Conservation (phyloP, 2,797 vertebrate genomes). For the Lacerta viridis region DNA sequence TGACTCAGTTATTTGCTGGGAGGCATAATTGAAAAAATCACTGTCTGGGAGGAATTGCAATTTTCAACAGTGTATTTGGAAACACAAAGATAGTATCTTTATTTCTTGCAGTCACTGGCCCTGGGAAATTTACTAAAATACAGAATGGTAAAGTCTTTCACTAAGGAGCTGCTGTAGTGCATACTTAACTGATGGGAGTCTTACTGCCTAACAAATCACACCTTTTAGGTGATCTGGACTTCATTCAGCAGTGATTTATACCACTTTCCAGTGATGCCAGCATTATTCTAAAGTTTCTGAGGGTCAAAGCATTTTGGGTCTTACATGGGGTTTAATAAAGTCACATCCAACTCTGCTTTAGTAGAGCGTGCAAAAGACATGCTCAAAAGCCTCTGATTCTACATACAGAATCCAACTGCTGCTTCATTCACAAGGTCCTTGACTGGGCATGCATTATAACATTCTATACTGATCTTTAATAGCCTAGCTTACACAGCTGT, state of each 20-base stretch:
- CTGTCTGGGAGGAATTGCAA: not conserved
- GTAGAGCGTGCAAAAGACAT: not conserved
- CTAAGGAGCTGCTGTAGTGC: not conserved
- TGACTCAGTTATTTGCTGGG: conserved; percentile 42
- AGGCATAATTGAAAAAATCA: conserved; percentile 30
- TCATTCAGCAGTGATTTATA: not conserved
- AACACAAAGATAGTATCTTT: not conserved
- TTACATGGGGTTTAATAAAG: not conserved
- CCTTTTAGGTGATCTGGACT: not conserved
- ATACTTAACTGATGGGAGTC: not conserved
- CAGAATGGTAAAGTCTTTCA: not conserved
- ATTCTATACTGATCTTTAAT: not conserved
- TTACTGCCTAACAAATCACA: not conserved
- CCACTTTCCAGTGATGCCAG: not conserved
- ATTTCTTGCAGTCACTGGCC: not conserved
- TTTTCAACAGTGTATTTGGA: not conserved
- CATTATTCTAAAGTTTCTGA: not conserved
- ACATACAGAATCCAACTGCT: too few species aligned
- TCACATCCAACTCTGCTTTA: not conserved
- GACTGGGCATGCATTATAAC: not conserved
- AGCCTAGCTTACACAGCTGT: not conserved
- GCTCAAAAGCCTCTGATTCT: not conserved
- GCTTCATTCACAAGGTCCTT: not conserved
- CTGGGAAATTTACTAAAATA: not conserved
- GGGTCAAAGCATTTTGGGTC: not conserved